Percentiles rank a stretch among this genome's conserved stretches.
phyloP scores from a whole-genome alignment of 2,113 vertebrate genomes.

The Hemichromis elongatus region DNA sequence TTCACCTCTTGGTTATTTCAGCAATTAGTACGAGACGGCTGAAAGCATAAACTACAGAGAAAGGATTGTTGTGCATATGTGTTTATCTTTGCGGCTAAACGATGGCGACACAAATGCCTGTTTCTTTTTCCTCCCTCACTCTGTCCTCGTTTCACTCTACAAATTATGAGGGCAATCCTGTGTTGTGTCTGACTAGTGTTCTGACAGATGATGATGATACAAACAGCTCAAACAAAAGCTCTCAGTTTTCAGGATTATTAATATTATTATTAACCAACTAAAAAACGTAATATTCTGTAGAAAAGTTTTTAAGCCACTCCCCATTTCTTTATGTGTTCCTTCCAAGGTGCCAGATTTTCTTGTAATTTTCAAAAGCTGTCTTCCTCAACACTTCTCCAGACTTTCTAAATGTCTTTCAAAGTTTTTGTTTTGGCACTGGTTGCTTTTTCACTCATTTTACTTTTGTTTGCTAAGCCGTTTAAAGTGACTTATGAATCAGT shows the following conservation, averaged over 20 bases:
- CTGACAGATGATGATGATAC: background rate
- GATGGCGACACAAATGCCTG: background rate
- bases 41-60: background rate
- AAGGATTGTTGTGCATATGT: background rate
- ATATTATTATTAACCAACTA: background rate
- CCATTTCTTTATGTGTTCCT: background rate
- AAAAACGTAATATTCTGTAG: background rate
- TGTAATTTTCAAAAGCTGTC: background rate
- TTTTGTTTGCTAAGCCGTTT: background rate
- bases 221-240: background rate
- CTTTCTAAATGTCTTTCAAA: background rate
- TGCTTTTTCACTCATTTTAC: background rate
- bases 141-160: background rate
- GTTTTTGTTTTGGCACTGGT: background rate
- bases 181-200: background rate
- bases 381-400: background rate
- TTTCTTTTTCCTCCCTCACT: background rate
- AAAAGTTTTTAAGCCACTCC: background rate
- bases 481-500: background rate
- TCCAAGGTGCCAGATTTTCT: background rate
- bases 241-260: background rate
- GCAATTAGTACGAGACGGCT: background rate
- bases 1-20: background rate
- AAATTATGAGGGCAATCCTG: background rate
- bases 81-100: background rate